Percentiles rank a stretch among this genome's conserved stretches.
These are phyloP conservation scores for Yponomeuta cagnagella DNA, from an alignment of 2,888 invertebrate species.

Conservation along the genomic window DNA sequence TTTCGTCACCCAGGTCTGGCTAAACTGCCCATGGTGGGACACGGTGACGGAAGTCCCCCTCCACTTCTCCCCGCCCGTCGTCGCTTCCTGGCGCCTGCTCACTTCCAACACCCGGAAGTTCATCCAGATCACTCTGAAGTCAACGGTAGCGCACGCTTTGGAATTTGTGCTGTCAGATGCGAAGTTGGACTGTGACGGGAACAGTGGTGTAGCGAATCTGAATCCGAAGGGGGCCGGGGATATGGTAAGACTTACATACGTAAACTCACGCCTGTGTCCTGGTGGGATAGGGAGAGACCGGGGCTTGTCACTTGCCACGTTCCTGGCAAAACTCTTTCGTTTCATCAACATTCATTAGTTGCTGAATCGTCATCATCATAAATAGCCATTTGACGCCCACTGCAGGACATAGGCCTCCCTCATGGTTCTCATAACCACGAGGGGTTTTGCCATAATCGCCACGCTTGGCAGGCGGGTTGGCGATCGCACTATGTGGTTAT, in stretches of 20 bases:
- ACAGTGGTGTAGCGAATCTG: conserved; percentile 78
- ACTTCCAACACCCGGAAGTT: conserved; percentile 91
- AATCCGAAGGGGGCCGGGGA: conserved; percentile 78
- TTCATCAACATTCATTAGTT: too few species aligned
- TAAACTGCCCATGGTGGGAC: conserved; percentile 87
- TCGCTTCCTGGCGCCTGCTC: conserved; percentile 86
- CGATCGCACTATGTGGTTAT: too few species aligned
- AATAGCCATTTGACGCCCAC: too few species aligned
- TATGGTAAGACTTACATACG: conserved; percentile 56
- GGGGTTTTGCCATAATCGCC: too few species aligned
- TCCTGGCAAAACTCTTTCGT: too few species aligned
- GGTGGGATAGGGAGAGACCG: too few species aligned
- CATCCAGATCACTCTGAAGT: conserved; percentile 84
- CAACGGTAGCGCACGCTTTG: conserved; percentile 76
- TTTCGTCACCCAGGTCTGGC: conserved; percentile 71
- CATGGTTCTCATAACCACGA: too few species aligned
- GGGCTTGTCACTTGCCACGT: too few species aligned
- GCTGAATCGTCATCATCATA: too few species aligned
- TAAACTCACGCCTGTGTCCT: too few species aligned
- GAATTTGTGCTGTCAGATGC: conserved; percentile 66
- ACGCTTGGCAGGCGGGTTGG: too few species aligned
- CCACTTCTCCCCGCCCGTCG: conserved; percentile 89
- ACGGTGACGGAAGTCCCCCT: conserved; percentile 83
- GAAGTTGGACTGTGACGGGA: conserved; percentile 74
- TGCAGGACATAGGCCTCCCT: too few species aligned